phyloP scores from a whole-genome alignment of 2,113 vertebrate genomes.

The Macquaria australasica region DNA sequence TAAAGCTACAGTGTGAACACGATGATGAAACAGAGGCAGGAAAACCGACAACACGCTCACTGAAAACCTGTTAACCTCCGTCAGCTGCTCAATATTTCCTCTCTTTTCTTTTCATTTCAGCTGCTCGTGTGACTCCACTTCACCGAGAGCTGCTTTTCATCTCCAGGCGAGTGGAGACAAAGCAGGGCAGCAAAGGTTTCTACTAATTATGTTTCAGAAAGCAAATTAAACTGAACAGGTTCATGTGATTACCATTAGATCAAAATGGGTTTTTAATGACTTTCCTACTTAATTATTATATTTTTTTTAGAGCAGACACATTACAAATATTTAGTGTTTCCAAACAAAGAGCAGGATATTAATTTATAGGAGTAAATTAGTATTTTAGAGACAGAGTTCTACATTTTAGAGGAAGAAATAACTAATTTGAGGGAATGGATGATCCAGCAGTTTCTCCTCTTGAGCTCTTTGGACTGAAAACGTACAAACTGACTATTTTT shows the following conservation, averaged over 20 bases:
- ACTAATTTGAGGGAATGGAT: neutral
- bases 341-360: constrained; percentile 6
- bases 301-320: neutral
- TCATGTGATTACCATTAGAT: constrained; percentile 45
- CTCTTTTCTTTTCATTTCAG: neutral
- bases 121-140: constrained; percentile 18
- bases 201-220: constrained; percentile 62
- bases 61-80: constrained; percentile 60
- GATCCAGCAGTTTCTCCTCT: neutral
- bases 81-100: constrained; percentile 54
- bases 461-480: too few relatives aligned
- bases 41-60: constrained; percentile 42
- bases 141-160: constrained; percentile 25
- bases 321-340: constrained; percentile 36
- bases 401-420: neutral
- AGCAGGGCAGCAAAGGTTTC: constrained; percentile 54
- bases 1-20: constrained; percentile 58
- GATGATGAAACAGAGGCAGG: constrained; percentile 69
- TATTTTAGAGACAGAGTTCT: neutral
- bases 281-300: constrained; percentile 10
- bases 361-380: neutral
- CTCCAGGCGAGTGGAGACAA: constrained; percentile 53
- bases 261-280: constrained; percentile 57
- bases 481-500: too few relatives aligned
- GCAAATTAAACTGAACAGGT: constrained; percentile 58